phyloP scores from a whole-genome alignment of 2,888 invertebrate species.

The Dryadula phaetusa region DNA sequence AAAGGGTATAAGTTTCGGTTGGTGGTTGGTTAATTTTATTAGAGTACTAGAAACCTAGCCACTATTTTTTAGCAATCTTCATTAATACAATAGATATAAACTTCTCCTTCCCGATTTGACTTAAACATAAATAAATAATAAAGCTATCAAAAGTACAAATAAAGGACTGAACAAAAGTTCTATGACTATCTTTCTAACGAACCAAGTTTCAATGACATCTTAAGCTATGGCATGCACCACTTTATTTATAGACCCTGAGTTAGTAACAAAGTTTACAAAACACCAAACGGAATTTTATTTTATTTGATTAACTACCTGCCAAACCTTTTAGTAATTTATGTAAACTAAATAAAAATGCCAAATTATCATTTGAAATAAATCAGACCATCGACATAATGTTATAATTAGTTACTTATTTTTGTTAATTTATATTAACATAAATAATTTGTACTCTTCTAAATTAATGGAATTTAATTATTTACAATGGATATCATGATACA shows the following conservation, averaged over 20 bases:
- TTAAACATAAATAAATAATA: slow-evolving; percentile 47
- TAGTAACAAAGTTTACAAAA: slow-evolving; percentile 55
- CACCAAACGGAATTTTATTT: slow-evolving; percentile 36
- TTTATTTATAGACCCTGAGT: slow-evolving; percentile 70
- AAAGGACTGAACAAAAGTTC: slow-evolving; percentile 42
- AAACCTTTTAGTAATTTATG: background rate
- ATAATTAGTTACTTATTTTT: slow-evolving; percentile 57
- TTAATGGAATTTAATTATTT: slow-evolving; percentile 76
- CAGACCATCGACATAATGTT: slow-evolving; percentile 46
- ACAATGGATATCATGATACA: slow-evolving; percentile 50
- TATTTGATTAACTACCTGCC: background rate
- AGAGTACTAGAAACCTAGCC: slow-evolving; percentile 28
- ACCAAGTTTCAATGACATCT: slow-evolving; percentile 48
- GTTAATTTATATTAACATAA: slow-evolving; percentile 64
- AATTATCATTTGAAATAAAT: slow-evolving; percentile 44
- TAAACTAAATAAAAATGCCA: slow-evolving; percentile 44
- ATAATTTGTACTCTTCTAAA: slow-evolving; percentile 82
- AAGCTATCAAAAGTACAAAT: slow-evolving; percentile 47
- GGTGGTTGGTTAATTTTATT: slow-evolving; percentile 25
- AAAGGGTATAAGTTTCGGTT: slow-evolving; percentile 30
- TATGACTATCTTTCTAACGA: slow-evolving; percentile 29
- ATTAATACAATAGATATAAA: slow-evolving; percentile 16
- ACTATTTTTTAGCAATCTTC: slow-evolving; percentile 21
- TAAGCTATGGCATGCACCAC: slow-evolving; percentile 72
- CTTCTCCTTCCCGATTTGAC: slow-evolving; percentile 45